These are phyloP conservation scores for Tangara arthus DNA, from an alignment of 2,797 vertebrate species.

Conservation along the genomic window DNA sequence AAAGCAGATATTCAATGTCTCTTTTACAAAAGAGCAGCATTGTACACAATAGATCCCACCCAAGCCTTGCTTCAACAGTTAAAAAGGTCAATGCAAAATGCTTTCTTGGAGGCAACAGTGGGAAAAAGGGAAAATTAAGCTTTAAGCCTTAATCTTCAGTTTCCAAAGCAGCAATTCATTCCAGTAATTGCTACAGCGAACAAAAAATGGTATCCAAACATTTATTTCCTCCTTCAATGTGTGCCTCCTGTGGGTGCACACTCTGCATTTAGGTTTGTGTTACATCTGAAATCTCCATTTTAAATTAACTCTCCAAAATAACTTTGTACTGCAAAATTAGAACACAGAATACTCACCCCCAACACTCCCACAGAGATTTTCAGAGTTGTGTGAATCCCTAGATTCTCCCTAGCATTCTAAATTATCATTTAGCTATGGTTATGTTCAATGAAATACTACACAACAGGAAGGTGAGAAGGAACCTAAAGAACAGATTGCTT, in stretches of 20 bases:
- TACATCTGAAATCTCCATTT: background rate
- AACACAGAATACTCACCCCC: background rate
- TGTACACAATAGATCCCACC: background rate
- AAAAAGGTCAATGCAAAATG: background rate
- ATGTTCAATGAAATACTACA: background rate
- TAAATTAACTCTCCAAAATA: background rate
- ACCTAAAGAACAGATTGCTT: background rate
- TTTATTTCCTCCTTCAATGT: background rate
- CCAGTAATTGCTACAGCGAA: background rate
- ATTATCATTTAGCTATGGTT: background rate
- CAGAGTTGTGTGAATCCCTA: background rate
- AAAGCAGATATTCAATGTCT: background rate
- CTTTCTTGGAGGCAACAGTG: background rate
- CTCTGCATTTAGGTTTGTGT: background rate
- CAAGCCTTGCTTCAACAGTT: background rate
- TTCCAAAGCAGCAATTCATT: background rate
- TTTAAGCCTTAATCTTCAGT: background rate
- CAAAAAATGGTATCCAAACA: background rate
- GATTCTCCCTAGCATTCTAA: background rate
- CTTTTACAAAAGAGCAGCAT: background rate
- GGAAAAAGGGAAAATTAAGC: background rate
- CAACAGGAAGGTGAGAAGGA: background rate
- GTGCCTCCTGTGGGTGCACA: accelerated
- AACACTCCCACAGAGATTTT: background rate
- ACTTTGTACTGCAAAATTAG: background rate